Evolutionary conservation across 2,113 vertebrate genomes (phyloP).

Genomic region (Montifringilla adamsi): DNA sequence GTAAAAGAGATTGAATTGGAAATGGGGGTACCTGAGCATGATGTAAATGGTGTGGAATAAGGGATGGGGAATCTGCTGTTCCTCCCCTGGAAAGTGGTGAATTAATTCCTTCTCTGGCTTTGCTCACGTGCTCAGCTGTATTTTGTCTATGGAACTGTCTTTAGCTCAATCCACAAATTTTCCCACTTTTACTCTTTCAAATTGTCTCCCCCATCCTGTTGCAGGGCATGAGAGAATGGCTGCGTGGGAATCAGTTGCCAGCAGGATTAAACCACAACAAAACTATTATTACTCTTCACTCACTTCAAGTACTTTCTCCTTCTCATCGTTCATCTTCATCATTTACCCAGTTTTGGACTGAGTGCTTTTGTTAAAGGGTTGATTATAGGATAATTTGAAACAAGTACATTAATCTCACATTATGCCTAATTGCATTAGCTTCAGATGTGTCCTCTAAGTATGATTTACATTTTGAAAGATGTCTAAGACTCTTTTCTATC

Average conservation of each 20-base stretch:
- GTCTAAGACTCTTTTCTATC: neutral
- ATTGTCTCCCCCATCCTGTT: neutral
- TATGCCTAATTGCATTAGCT: constrained; percentile 44
- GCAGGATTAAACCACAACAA: neutral
- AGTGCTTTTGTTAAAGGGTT: constrained; percentile 4
- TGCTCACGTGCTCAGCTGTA: neutral
- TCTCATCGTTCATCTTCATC: neutral
- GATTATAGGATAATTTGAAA: constrained; percentile 39
- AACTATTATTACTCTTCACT: neutral
- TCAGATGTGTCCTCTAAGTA: constrained; percentile 32
- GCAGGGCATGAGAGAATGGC: neutral
- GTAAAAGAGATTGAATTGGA: neutral
- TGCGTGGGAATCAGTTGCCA: neutral
- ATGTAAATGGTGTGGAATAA: neutral
- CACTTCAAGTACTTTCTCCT: neutral
- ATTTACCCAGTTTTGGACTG: neutral
- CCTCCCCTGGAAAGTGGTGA: neutral
- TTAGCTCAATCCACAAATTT: neutral
- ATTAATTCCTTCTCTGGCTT: neutral
- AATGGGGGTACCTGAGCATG: neutral
- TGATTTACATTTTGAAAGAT: constrained; percentile 35
- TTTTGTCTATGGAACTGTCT: neutral
- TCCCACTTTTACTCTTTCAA: neutral
- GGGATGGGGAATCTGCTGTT: neutral
- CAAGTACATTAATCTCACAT: constrained; percentile 40